Evolutionary conservation across 2,888 invertebrate species (phyloP).

Genomic region (Aricia artaxerxes): DNA sequence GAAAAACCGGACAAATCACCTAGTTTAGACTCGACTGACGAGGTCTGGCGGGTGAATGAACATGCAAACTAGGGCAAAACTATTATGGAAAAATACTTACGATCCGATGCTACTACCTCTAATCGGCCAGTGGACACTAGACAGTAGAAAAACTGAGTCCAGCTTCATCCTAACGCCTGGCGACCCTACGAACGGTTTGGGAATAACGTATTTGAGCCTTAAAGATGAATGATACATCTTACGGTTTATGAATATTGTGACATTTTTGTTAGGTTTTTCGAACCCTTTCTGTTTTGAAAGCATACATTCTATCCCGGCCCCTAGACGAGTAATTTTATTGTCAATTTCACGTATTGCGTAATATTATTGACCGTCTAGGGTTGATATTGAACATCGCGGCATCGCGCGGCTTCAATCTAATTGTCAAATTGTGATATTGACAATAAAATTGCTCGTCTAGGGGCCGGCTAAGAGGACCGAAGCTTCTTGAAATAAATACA

Average conservation of each 20-base stretch:
- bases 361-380: too few species aligned
- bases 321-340: too few species aligned
- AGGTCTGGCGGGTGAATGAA: not conserved
- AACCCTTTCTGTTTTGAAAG: not conserved
- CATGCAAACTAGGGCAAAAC: not conserved
- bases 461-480: not conserved
- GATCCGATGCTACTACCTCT: not conserved
- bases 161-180: not conserved
- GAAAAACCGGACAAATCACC: not conserved
- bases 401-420: too few species aligned
- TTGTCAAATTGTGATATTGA: too few species aligned
- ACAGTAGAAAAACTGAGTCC: not conserved
- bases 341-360: too few species aligned
- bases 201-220: not conserved
- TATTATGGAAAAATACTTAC: not conserved
- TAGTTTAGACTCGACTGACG: not conserved
- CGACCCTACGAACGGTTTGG: not conserved
- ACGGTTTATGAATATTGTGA: constrained; percentile 7
- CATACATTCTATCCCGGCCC: not conserved
- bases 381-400: too few species aligned
- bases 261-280: not conserved
- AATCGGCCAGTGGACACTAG: not conserved
- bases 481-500: not conserved
- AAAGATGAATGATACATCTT: not conserved
- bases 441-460: too few species aligned